A percentile compares a stretch with the other conserved stretches of the same genome.
Evolutionary conservation across 2,113 vertebrate genomes (phyloP).

Genomic region (Alces alces): DNA sequence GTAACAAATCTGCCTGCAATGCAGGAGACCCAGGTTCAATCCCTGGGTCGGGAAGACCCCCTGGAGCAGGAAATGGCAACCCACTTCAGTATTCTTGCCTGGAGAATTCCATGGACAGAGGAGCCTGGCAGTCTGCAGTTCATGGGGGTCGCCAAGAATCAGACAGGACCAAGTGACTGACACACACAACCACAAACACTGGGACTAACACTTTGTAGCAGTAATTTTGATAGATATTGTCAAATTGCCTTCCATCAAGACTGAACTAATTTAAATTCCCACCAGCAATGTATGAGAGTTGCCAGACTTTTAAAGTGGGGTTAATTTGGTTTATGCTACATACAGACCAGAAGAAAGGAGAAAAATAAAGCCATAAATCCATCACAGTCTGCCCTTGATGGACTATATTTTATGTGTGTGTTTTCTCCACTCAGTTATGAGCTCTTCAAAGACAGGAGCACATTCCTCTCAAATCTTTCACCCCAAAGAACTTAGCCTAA

Average conservation of each 20-base stretch:
- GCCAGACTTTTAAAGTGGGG: not conserved
- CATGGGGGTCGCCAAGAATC: not conserved
- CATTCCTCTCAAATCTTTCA: not conserved
- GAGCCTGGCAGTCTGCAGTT: not conserved
- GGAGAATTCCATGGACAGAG: not conserved
- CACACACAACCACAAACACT: not conserved
- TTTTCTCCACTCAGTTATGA: not conserved
- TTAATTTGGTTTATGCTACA: not conserved
- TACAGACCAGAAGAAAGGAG: not conserved
- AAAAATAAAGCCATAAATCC: not conserved
- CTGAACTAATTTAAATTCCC: not conserved
- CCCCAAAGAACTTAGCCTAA: not conserved
- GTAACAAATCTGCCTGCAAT: not conserved
- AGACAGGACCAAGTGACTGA: not conserved
- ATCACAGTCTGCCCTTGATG: not conserved
- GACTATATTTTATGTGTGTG: not conserved
- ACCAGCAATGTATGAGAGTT: not conserved
- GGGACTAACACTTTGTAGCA: not conserved
- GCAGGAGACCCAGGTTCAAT: not conserved
- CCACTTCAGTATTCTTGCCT: not conserved
- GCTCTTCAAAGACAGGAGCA: not conserved
- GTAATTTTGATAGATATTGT: constrained; percentile 1
- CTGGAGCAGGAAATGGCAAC: not conserved
- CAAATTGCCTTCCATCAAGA: not conserved
- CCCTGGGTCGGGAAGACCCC: not conserved